Evolutionary conservation across 2,888 invertebrate genomes (phyloP).

Genomic region (Drosophila atripex): DNA sequence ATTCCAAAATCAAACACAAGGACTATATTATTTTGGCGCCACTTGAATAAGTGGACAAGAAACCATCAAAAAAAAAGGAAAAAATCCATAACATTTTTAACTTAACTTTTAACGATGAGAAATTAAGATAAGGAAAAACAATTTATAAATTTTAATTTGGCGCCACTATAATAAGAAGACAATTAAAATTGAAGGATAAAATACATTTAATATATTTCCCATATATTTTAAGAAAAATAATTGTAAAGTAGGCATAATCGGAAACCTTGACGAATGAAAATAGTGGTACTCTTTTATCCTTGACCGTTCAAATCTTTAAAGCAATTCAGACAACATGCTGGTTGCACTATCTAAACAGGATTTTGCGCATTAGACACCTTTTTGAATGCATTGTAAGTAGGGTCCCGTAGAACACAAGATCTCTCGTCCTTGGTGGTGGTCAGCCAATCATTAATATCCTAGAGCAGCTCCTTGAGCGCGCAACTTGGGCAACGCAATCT

Average conservation of each 20-base stretch:
- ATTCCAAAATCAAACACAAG: conserved; percentile 1
- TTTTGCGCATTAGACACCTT: conserved; percentile 34
- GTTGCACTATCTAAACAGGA: conserved; percentile 26
- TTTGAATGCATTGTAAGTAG: conserved; percentile 18
- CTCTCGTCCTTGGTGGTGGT: conserved; percentile 45
- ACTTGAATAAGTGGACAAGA: not conserved
- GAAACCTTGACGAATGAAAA: conserved; percentile 1
- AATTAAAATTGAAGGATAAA: not conserved
- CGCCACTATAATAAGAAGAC: not conserved
- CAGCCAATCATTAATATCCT: conserved; percentile 64
- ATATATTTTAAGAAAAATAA: not conserved
- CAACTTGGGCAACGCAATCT: conserved; percentile 31
- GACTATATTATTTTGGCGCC: not conserved
- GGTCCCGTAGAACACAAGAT: conserved; percentile 21
- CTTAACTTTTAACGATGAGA: too few species aligned
- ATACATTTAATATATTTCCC: not conserved
- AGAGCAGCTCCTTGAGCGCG: conserved; percentile 37
- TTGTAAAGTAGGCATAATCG: not conserved
- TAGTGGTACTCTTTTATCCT: conserved; percentile 2
- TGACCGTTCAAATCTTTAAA: conserved; percentile 1
- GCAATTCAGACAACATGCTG: conserved; percentile 6
- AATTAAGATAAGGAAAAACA: too few species aligned
- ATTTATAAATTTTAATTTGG: not conserved
- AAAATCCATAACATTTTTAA: too few species aligned
- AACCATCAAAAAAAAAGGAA: not conserved